Conservation (phyloP, 2,113 vertebrate genomes). For the Cynocephalus volans region DNA sequence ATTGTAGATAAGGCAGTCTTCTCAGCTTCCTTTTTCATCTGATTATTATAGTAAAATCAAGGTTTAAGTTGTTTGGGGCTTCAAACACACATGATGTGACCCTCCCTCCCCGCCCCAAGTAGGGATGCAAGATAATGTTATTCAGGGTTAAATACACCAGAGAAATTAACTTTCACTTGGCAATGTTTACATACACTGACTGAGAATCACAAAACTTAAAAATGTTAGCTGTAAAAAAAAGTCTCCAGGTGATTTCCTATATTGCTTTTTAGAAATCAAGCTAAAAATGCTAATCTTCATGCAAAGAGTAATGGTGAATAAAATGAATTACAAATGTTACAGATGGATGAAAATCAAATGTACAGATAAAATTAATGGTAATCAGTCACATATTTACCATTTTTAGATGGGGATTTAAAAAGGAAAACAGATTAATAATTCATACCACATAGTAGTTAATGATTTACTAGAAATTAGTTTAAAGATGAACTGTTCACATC, state of each 20-base stretch:
- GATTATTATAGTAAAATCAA: conserved; percentile 88
- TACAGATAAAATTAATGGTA: conserved; percentile 48
- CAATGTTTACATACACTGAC: not conserved
- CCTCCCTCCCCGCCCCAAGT: not conserved
- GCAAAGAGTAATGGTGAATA: conserved; percentile 51
- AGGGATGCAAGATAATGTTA: conserved; percentile 61
- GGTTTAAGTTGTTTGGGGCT: conserved; percentile 73
- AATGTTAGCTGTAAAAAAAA: conserved; percentile 59
- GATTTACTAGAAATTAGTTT: conserved; percentile 71
- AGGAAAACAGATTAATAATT: conserved; percentile 73
- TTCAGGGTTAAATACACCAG: conserved; percentile 7
- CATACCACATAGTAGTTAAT: conserved; percentile 60
- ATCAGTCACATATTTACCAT: not conserved
- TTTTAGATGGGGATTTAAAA: conserved; percentile 69
- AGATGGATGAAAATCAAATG: conserved; percentile 60
- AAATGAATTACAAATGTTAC: conserved; percentile 45
- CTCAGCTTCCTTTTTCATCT: conserved; percentile 91
- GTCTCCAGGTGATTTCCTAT: not conserved
- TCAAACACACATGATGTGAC: conserved; percentile 67
- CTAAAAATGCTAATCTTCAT: conserved; percentile 65
- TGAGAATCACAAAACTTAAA: conserved; percentile 36
- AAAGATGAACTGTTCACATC: conserved; percentile 43
- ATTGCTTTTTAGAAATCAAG: conserved; percentile 42
- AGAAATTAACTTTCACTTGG: conserved; percentile 68
- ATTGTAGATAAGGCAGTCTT: conserved; percentile 85